Evolutionary conservation across 1,140 invertebrate species (phyloP).

Genomic region (Drosophila micromelanica): DNA sequence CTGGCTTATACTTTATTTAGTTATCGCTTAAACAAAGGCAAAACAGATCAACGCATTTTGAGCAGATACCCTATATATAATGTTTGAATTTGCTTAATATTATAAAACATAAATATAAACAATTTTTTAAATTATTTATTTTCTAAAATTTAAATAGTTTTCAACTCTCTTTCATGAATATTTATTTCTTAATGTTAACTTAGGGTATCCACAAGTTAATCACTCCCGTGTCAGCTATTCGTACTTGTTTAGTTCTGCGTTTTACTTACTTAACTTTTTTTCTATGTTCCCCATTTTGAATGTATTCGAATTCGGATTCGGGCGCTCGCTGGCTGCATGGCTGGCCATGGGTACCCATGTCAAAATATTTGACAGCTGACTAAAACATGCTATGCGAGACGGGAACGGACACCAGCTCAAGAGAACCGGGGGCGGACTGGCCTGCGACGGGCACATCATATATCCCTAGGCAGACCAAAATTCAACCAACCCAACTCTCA

Average conservation of each 20-base stretch:
- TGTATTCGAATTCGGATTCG: conserved; percentile 63
- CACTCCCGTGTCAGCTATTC: conserved; percentile 10
- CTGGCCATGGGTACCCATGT: conserved; percentile 81
- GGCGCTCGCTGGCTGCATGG: conserved; percentile 37
- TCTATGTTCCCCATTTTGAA: conserved; percentile 64
- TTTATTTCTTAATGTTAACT: not conserved
- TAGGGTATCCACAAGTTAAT: conserved; percentile 22
- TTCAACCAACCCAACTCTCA: conserved; percentile 27
- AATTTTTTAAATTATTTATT: too few relatives aligned
- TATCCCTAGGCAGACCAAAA: conserved; percentile 62
- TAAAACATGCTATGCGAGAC: conserved; percentile 78
- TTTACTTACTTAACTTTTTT: conserved; percentile 7
- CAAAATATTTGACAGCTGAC: conserved; percentile 85
- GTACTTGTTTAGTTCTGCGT: conserved; percentile 26
- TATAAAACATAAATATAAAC: too few relatives aligned
- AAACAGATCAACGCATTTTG: conserved; percentile 29
- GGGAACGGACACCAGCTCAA: conserved; percentile 26
- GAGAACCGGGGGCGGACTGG: conserved; percentile 36
- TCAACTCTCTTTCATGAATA: too few relatives aligned
- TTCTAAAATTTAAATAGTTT: too few relatives aligned
- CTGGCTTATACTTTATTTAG: conserved; percentile 69
- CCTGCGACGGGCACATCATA: conserved; percentile 52
- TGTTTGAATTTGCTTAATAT: not conserved
- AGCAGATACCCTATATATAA: conserved; percentile 4
- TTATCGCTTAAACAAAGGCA: conserved; percentile 71